These are phyloP conservation scores for Psophia crepitans DNA, from an alignment of 2,113 vertebrate species.

Conservation along the genomic window DNA sequence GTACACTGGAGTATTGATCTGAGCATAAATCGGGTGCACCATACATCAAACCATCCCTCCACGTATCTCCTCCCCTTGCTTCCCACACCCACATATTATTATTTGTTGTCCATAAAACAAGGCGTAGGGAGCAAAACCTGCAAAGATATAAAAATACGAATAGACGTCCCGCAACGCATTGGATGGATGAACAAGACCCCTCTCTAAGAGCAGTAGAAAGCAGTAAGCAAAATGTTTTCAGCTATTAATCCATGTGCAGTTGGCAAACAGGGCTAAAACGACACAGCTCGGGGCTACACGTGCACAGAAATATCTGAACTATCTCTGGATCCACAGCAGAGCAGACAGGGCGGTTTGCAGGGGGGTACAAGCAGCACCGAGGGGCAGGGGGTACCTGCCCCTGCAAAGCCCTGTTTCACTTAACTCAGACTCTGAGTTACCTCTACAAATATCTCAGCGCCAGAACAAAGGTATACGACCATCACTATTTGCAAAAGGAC, in stretches of 20 bases:
- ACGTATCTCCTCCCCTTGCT: neutral
- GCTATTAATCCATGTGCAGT: neutral
- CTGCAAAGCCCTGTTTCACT: neutral
- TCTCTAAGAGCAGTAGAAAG: neutral
- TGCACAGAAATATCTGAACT: neutral
- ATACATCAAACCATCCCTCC: neutral
- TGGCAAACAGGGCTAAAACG: neutral
- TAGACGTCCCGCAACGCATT: rapidly evolving
- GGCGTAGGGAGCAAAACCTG: neutral
- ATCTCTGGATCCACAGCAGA: neutral
- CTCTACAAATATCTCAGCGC: neutral
- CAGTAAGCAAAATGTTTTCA: neutral
- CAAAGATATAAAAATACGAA: neutral
- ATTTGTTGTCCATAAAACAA: neutral
- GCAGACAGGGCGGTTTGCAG: neutral
- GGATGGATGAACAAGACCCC: neutral
- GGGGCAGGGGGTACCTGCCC: neutral
- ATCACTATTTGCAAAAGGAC: neutral
- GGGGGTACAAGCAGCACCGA: neutral
- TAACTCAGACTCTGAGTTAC: neutral
- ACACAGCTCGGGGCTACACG: neutral
- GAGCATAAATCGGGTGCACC: neutral
- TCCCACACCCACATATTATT: neutral
- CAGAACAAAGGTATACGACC: neutral
- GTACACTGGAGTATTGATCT: neutral